These are phyloP conservation scores for Sebastes fasciatus DNA, from an alignment of 2,113 vertebrate genomes.

Conservation along the genomic window DNA sequence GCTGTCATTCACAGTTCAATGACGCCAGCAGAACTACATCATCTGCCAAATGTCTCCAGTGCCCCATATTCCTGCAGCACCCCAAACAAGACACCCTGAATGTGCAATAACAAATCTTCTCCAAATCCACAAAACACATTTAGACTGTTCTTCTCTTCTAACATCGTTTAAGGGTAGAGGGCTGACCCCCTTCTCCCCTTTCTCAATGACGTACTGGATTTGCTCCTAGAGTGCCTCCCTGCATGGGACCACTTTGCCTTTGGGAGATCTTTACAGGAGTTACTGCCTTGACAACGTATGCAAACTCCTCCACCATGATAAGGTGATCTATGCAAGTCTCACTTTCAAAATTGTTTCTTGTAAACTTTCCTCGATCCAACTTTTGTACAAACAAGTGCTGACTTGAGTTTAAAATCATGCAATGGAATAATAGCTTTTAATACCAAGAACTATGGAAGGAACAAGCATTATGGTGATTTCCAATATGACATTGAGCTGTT, in stretches of 20 bases:
- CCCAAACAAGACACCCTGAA: not conserved
- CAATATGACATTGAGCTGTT: slow-evolving; percentile 4
- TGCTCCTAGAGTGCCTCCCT: not conserved
- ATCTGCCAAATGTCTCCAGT: not conserved
- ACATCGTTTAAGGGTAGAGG: not conserved
- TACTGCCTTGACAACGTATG: not conserved
- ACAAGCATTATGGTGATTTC: not conserved
- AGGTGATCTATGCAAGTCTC: not conserved
- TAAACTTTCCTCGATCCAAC: not conserved
- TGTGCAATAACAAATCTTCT: not conserved
- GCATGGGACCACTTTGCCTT: not conserved
- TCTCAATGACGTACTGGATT: not conserved
- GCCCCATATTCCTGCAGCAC: not conserved
- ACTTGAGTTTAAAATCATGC: not conserved
- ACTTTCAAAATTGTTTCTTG: not conserved
- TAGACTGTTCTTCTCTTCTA: not conserved
- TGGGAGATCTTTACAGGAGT: not conserved
- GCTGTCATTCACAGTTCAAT: not conserved
- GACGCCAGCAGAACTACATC: not conserved
- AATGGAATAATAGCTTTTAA: not conserved
- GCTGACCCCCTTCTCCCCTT: not conserved
- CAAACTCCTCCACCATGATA: not conserved
- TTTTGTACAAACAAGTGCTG: not conserved
- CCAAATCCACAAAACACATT: not conserved
- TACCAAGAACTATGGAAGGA: not conserved